Evolutionary conservation across 35 echinoderm and acorn worm genomes (phyloP).

Genomic region (Strongylocentrotus purpuratus): DNA sequence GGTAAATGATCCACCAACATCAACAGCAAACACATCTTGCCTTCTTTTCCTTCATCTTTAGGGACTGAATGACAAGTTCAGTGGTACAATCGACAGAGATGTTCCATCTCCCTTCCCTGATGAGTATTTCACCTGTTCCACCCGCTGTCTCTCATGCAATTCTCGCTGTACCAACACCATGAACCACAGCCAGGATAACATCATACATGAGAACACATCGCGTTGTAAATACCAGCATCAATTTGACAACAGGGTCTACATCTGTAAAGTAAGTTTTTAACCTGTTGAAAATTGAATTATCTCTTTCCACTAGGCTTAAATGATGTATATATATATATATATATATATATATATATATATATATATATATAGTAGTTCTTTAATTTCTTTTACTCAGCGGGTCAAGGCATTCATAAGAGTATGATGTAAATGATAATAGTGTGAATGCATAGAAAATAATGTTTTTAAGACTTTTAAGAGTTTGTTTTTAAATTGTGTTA

Average conservation of each 20-base stretch:
- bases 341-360: too few relatives aligned
- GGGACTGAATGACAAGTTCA: constrained; percentile 96
- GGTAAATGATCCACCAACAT: too few relatives aligned
- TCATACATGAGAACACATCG: constrained; percentile 54
- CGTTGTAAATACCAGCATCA: constrained; percentile 94
- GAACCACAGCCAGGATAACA: constrained; percentile 87
- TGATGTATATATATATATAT: too few relatives aligned
- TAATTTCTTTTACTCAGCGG: background rate
- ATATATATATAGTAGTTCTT: background rate
- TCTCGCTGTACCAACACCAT: constrained; percentile 75
- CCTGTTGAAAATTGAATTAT: too few relatives aligned
- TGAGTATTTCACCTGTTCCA: constrained; percentile 96
- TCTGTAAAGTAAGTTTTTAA: constrained; percentile 74
- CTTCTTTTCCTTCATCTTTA: constrained; percentile 23
- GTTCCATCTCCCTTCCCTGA: constrained; percentile 87
- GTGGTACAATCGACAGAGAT: constrained; percentile 73
- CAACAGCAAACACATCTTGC: too few relatives aligned
- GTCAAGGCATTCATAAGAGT: background rate
- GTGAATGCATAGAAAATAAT: too few relatives aligned
- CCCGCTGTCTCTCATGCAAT: constrained; percentile 75
- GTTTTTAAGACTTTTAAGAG: too few relatives aligned
- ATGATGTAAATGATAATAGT: too few relatives aligned
- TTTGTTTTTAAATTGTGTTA: too few relatives aligned
- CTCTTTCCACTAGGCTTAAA: too few relatives aligned
- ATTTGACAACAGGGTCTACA: constrained; percentile 92